Conservation (phyloP, 1,140 invertebrate species). For the Chymomyza costata region DNA sequence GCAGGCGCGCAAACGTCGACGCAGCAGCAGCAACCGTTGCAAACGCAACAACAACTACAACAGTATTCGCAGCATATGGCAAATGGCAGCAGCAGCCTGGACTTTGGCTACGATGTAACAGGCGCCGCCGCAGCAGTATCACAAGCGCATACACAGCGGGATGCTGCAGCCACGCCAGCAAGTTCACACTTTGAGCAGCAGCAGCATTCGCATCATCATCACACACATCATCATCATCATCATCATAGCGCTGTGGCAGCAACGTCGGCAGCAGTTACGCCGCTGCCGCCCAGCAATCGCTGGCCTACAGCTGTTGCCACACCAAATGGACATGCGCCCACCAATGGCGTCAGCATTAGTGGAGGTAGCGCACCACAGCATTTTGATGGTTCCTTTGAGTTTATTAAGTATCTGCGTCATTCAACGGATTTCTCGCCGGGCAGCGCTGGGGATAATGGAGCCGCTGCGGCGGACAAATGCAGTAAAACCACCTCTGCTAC, state of each 20-base stretch:
- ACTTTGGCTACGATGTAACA: constrained; percentile 1
- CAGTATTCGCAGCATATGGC: constrained; percentile 36
- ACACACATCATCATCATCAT: background rate
- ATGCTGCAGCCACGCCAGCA: constrained; percentile 23
- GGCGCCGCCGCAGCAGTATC: constrained; percentile 17
- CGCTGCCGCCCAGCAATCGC: constrained; percentile 43
- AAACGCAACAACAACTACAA: constrained; percentile 42
- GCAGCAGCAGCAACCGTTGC: constrained; percentile 33
- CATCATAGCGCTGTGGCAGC: constrained; percentile 10
- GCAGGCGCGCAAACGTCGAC: constrained; percentile 35
- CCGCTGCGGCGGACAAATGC: constrained; percentile 27
- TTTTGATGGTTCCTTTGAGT: constrained; percentile 74
- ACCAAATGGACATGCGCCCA: constrained; percentile 43
- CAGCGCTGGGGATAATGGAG: constrained; percentile 5
- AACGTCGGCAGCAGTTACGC: constrained; percentile 12
- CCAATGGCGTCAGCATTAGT: constrained; percentile 15
- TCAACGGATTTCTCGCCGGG: constrained; percentile 61
- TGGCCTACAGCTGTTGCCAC: constrained; percentile 61
- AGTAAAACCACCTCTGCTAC: constrained; percentile 34
- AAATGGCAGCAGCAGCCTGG: constrained; percentile 31
- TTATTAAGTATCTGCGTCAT: constrained; percentile 71
- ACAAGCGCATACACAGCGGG: constrained; percentile 12
- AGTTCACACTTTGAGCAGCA: background rate
- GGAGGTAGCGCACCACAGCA: constrained; percentile 51
- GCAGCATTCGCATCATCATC: constrained; percentile 10